phyloP scores from a whole-genome alignment of 2,888 invertebrate species.

The Nephrotoma appendiculata region DNA sequence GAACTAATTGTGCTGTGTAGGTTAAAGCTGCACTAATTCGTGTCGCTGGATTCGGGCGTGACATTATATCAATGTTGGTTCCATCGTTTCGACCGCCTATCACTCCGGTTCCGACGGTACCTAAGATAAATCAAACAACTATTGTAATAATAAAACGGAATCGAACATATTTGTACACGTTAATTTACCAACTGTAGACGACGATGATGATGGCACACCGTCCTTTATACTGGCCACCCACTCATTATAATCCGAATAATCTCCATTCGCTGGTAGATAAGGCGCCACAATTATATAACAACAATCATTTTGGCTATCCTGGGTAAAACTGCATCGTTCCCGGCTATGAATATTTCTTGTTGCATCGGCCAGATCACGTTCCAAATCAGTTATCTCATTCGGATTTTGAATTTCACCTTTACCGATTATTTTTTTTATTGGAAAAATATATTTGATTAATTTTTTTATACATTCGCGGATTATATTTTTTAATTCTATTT shows the following conservation, averaged over 20 bases:
- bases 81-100: background rate
- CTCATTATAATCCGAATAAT: constrained; percentile 61
- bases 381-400: constrained; percentile 8
- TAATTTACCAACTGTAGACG: background rate
- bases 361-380: constrained; percentile 45
- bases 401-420: background rate
- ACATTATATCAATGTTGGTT: constrained; percentile 38
- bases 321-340: constrained; percentile 50
- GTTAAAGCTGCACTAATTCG: constrained; percentile 68
- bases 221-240: constrained; percentile 49
- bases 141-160: background rate
- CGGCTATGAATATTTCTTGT: constrained; percentile 65
- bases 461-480: constrained; percentile 43
- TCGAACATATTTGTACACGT: constrained; percentile 10
- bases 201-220: constrained; percentile 24
- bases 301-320: constrained; percentile 35
- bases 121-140: background rate
- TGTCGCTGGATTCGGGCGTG: constrained; percentile 52
- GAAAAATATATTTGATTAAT: constrained; percentile 53
- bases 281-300: constrained; percentile 72
- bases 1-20: constrained; percentile 72
- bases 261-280: constrained; percentile 67
- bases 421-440: constrained; percentile 33
- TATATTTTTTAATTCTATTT: constrained; percentile 41
- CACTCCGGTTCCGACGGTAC: constrained; percentile 17